Evolutionary conservation across 2,797 vertebrate species (phyloP).

Genomic region (Sphenopsis melanotis): DNA sequence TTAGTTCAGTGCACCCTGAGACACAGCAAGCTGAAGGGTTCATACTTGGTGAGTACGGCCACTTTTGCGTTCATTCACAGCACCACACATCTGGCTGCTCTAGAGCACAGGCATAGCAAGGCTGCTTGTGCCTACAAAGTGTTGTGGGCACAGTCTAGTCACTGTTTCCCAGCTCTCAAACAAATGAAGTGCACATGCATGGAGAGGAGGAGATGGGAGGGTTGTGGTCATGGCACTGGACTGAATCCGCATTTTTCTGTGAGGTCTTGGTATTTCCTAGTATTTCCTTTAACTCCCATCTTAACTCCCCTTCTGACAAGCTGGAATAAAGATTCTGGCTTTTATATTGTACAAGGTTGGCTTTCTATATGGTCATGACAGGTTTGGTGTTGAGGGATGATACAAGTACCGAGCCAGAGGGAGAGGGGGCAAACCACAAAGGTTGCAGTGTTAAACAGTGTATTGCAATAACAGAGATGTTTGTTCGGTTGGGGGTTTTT

Average conservation of each 20-base stretch:
- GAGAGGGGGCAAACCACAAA: neutral
- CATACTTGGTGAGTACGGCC: neutral
- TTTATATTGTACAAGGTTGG: neutral
- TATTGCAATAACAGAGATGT: neutral
- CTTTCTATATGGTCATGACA: neutral
- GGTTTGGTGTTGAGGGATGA: neutral
- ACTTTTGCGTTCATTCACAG: neutral
- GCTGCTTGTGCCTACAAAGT: neutral
- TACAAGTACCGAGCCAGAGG: neutral
- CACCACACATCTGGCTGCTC: neutral
- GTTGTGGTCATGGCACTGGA: neutral
- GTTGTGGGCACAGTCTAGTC: neutral
- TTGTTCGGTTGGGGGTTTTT: neutral
- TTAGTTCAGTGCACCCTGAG: neutral
- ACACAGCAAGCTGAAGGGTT: neutral
- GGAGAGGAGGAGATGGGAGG: neutral
- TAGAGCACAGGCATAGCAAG: neutral
- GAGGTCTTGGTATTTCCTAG: neutral
- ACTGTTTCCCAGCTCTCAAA: neutral
- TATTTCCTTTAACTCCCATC: neutral
- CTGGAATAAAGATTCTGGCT: neutral
- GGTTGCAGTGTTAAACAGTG: neutral
- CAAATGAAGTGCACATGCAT: fast-evolving
- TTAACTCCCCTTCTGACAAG: neutral
- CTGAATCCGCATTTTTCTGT: neutral